Base-by-base conservation (phyloP, 2,888 invertebrate genomes). In the Morinoia aosen region DNA sequence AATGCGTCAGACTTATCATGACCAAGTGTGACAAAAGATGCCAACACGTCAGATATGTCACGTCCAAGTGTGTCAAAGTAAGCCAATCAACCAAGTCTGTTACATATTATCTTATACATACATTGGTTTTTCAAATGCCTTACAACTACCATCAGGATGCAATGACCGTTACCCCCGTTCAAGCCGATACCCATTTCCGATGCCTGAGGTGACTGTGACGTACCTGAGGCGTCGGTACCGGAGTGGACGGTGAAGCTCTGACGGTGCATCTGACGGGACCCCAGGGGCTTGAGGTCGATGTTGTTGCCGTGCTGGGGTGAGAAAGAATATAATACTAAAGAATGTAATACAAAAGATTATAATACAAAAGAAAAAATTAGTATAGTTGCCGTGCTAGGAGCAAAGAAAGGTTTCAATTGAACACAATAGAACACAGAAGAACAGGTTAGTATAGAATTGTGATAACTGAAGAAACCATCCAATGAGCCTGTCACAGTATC, bases 241-340 rank as follows among this genome's bases (percentile, higher is more conserved):
- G 99, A 98, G 97, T 99, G 99, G 58, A 99, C 99, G 0, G 99
- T 99, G 97, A 99, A 99, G 96, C 99, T 99, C 97, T 99, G 99
- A 95, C 99, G 98, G 97, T 99, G 99, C 97, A 99, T 98, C 97
- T 99, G 98, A 48, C 99, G 98, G 96, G 99, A 99, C 0, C 99
- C 99, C 96, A 99, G 98, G 16, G 99, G 99, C 97, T 99, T 99
- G 97, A 99, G 97, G 97, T 99, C 99, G 96, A 99, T 99, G 97
- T 99, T 99, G 97, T 99, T 99, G 94, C 99, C 99, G 97, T 99
- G 98, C 99, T 99, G 97, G 7, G 90, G 48, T 40, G 39, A 90
- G 25, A 39, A 39, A 25, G 8, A 19, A 19, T 19, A 19, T 5
- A 48, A 48, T 48, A 48, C 48, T 95, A 95, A 91, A 40, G 96